A percentile compares a stretch with the other conserved stretches of the same genome.
phyloP scores from a whole-genome alignment of 1,140 invertebrate species.

The Pogonomyrmex californicus region DNA sequence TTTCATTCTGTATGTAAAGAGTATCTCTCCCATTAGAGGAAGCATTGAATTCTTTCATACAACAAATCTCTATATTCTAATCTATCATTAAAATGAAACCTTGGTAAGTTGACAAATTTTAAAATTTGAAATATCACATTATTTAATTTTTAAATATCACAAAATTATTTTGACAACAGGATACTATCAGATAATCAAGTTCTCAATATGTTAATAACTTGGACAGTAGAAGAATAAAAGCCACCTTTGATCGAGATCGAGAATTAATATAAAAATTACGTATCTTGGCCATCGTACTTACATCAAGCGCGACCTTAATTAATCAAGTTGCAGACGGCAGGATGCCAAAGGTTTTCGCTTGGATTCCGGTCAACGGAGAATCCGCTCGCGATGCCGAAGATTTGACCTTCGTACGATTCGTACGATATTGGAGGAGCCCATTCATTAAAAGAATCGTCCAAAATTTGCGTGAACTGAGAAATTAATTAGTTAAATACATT shows the following conservation, averaged over 20 bases:
- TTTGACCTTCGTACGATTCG: not conserved
- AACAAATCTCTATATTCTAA: not conserved
- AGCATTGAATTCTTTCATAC: not conserved
- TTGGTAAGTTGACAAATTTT: not conserved
- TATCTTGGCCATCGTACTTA: not conserved
- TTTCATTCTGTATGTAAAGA: not conserved
- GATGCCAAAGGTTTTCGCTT: conserved; percentile 71
- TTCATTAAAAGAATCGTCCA: not conserved
- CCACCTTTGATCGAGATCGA: not conserved
- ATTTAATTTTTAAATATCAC: too few species aligned
- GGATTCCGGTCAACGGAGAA: conserved; percentile 66
- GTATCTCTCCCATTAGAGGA: not conserved
- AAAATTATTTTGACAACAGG: not conserved
- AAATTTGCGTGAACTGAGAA: not conserved
- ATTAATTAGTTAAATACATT: not conserved
- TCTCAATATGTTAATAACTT: not conserved
- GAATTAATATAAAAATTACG: conserved; percentile 17
- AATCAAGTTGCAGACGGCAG: conserved; percentile 74
- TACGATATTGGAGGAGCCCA: not conserved
- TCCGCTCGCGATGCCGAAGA: conserved; percentile 52
- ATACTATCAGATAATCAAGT: not conserved
- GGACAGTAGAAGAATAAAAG: not conserved
- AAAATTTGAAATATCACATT: not conserved
- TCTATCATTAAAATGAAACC: not conserved
- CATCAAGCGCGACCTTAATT: conserved; percentile 72